phyloP scores from a whole-genome alignment of 2,797 vertebrate genomes.

The Erpetoichthys calabaricus region DNA sequence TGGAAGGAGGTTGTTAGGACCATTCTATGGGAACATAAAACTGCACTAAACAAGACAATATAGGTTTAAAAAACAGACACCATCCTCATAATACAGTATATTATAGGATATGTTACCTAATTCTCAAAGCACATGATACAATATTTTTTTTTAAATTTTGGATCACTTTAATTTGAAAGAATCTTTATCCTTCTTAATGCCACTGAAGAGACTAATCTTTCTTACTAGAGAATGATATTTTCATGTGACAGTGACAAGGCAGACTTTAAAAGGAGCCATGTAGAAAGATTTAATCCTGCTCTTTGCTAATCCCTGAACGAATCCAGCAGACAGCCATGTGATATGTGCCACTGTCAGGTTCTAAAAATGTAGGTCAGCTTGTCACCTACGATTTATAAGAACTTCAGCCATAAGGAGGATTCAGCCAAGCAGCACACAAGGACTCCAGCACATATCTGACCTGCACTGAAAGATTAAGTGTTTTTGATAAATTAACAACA shows the following conservation, averaged over 20 bases:
- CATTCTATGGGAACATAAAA: background rate
- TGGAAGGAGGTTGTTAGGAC: background rate
- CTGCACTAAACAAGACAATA: background rate
- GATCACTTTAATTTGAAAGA: background rate
- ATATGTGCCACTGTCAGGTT: slow-evolving; percentile 11
- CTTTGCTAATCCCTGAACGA: background rate
- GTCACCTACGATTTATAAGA: slow-evolving; percentile 15
- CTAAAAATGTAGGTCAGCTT: slow-evolving; percentile 17
- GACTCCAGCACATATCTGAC: background rate
- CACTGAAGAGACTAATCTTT: background rate
- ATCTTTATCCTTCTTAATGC: background rate
- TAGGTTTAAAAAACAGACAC: background rate
- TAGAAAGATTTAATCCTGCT: background rate
- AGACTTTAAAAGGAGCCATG: background rate
- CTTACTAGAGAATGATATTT: background rate
- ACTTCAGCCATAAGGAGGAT: slow-evolving; percentile 6
- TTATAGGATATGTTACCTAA: too few relatives aligned
- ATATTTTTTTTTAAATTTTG: too few relatives aligned
- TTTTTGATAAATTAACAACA: background rate
- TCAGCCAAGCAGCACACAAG: background rate
- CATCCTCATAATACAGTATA: background rate
- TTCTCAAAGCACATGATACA: too few relatives aligned
- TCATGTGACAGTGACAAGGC: background rate
- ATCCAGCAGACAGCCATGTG: slow-evolving; percentile 2
- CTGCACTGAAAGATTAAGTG: background rate